Base-by-base conservation (phyloP, 2,113 vertebrate species). In the Antennarius striatus region DNA sequence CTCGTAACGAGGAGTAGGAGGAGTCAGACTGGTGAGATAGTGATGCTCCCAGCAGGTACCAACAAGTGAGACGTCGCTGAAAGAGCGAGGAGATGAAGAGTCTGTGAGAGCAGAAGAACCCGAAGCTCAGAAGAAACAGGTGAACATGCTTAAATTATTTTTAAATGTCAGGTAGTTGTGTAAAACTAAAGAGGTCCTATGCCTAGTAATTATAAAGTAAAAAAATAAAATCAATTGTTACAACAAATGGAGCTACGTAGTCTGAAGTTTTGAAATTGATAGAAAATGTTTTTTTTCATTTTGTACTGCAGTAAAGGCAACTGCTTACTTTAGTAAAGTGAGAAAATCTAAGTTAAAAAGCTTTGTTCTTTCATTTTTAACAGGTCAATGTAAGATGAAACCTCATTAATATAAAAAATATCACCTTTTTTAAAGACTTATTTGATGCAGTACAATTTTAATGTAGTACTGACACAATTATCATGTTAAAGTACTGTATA, bases 1-100 rank as follows among this genome's bases (percentile, higher is more conserved):
- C 83, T 75, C 63, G 43, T 75, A 66, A 67, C 45, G 29, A 74
- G 58, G 43, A 80, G 84, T 42, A 77, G 87, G 81, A 82, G 87
- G 81, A 84, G 91, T 47, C 68, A 58, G 62, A 46, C 8, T 56
- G 74, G 85, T 64, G 88, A 90, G 88, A 86, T 67, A 81, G 84
- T 80, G 91, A 91, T 89, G 90, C 89, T 91, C 86, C 61, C 73
- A 83, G 86, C 89, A 92, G 91, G 91, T 93, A 88, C 87, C 86
- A 86, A 86, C 88, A 90, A 92, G 85, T 89, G 76, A 88, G 84
- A 79, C 71, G 84, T 73, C 79, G 71, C 68, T 49, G 54, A 80
- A 1, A 63, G 71, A 67, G 75, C 2, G 40, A 75, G 70, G 89
- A 89, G 86, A 84, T 90, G 80, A 82, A 86, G 81, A 92, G 79